Conservation (phyloP, 2,797 vertebrate genomes). For the Diplodus puntazzo region DNA sequence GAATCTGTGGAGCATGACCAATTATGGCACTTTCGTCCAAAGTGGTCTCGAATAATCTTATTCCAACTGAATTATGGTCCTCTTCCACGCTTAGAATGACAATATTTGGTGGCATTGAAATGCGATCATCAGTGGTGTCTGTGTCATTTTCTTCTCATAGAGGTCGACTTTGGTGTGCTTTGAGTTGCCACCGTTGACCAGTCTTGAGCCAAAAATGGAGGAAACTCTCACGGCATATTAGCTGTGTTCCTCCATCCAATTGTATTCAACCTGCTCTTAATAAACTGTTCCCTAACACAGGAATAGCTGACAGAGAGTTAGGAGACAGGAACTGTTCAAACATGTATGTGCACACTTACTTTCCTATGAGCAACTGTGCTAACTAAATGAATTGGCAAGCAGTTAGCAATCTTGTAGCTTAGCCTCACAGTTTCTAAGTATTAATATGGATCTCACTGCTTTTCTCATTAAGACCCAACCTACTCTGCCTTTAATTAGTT, state of each 20-base stretch:
- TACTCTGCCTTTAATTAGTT: no score
- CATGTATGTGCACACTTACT: not conserved
- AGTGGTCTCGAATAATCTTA: not conserved
- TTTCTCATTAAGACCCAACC: no score
- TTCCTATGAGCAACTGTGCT: not conserved
- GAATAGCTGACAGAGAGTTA: not conserved
- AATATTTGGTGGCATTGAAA: not conserved
- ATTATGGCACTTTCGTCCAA: constrained; percentile 1
- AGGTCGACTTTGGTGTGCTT: not conserved
- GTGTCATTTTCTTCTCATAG: not conserved
- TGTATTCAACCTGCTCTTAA: not conserved
- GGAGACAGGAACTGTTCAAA: not conserved
- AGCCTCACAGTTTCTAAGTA: no score
- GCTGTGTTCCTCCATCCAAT: not conserved
- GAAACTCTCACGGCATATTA: not conserved
- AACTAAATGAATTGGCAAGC: not conserved
- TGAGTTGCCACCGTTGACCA: not conserved
- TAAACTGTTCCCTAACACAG: not conserved
- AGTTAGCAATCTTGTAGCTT: not conserved
- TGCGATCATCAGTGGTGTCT: not conserved
- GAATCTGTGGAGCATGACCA: not conserved
- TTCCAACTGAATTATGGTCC: not conserved
- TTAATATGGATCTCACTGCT: no score
- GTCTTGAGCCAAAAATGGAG: not conserved
- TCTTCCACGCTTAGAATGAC: not conserved